Conservation (phyloP, 92 coral and sea anemone species). For the Heliopora coerulea region DNA sequence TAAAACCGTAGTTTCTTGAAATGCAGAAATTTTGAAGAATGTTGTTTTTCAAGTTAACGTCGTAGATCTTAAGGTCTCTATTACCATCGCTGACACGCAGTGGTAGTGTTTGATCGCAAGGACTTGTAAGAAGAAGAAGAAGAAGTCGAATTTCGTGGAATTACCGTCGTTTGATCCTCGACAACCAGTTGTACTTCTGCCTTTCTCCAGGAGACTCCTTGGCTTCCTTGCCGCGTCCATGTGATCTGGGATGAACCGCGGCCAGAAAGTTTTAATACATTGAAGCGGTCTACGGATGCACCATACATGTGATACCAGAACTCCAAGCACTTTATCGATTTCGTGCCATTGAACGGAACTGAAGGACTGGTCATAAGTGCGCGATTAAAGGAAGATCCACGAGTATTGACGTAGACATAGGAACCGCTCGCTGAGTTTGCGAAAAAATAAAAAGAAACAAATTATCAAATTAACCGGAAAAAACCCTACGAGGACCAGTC, state of each 20-base stretch:
- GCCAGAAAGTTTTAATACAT: slow-evolving; percentile 45
- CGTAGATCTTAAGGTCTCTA: no score
- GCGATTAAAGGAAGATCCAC: slow-evolving; percentile 68
- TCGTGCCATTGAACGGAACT: slow-evolving; percentile 65
- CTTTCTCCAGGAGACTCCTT: slow-evolving; percentile 73
- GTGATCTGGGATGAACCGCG: slow-evolving; percentile 54
- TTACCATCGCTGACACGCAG: no score
- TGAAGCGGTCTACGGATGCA: slow-evolving; percentile 76
- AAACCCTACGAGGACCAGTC: no score
- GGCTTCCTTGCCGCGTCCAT: slow-evolving; percentile 80
- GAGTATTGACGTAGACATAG: slow-evolving; percentile 90
- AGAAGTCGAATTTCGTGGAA: no score
- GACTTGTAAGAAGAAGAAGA: no score
- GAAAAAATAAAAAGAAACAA: neutral
- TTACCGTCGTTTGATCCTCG: slow-evolving; percentile 57
- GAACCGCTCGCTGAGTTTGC: slow-evolving; percentile 70
- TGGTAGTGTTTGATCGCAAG: no score
- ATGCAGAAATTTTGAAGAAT: no score
- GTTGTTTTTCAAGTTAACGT: no score
- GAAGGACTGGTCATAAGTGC: slow-evolving; percentile 70
- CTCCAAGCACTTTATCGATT: slow-evolving; percentile 66
- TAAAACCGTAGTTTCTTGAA: no score
- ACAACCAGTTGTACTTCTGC: slow-evolving; percentile 78
- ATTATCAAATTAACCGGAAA: no score
- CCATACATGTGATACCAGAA: slow-evolving; percentile 99